Conservation (phyloP, 2,113 vertebrate genomes). For the Phaethon lepturus region DNA sequence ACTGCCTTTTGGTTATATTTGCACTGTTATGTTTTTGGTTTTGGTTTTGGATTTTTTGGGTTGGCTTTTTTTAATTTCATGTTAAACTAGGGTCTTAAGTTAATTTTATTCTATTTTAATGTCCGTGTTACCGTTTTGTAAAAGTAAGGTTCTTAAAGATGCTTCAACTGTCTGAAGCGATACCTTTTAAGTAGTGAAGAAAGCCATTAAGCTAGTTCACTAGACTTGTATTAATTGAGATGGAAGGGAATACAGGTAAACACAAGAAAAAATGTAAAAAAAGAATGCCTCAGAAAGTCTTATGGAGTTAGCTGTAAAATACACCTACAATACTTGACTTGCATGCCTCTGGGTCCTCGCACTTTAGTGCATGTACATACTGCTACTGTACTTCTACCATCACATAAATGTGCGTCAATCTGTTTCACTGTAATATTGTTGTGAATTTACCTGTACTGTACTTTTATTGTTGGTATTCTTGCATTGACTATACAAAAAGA, state of each 20-base stretch:
- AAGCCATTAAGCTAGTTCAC: slow-evolving; percentile 70
- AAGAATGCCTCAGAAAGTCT: slow-evolving; percentile 74
- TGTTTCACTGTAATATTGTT: slow-evolving; percentile 73
- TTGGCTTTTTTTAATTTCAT: slow-evolving; percentile 33
- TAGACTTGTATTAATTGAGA: slow-evolving; percentile 69
- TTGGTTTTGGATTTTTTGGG: slow-evolving; percentile 44
- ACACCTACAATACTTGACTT: slow-evolving; percentile 79
- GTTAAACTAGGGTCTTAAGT: slow-evolving; percentile 66
- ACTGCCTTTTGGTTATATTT: slow-evolving; percentile 80
- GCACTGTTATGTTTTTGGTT: slow-evolving; percentile 71
- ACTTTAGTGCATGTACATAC: slow-evolving; percentile 94
- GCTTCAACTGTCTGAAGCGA: slow-evolving; percentile 79
- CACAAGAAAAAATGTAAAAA: slow-evolving; percentile 34
- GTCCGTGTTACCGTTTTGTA: slow-evolving; percentile 63
- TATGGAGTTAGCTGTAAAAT: slow-evolving; percentile 79
- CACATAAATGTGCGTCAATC: slow-evolving; percentile 72
- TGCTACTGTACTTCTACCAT: slow-evolving; percentile 79
- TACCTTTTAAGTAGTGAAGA: slow-evolving; percentile 75
- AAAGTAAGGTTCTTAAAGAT: slow-evolving; percentile 68
- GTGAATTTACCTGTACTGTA: slow-evolving; percentile 81
- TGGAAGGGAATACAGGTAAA: slow-evolving; percentile 62
- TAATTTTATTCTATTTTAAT: slow-evolving; percentile 75
- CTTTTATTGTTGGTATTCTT: slow-evolving; percentile 83
- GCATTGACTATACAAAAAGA: slow-evolving; percentile 76
- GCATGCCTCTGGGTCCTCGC: slow-evolving; percentile 90